Percentiles rank a stretch among this genome's conserved stretches.
phyloP scores from a whole-genome alignment of 1,140 invertebrate genomes.

The Maconellicoccus hirsutus region DNA sequence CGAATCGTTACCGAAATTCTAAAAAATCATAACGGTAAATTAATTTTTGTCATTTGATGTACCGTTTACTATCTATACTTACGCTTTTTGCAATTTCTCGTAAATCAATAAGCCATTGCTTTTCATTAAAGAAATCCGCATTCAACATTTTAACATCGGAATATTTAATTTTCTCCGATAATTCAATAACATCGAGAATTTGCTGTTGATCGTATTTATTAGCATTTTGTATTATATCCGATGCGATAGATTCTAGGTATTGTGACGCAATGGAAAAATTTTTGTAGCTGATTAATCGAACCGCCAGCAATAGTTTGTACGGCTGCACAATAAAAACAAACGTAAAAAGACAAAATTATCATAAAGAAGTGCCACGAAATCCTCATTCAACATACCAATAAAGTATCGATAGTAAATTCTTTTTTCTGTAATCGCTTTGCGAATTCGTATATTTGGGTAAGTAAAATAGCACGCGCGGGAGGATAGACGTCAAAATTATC shows the following conservation, averaged over 20 bases:
- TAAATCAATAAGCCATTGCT: slow-evolving; percentile 6
- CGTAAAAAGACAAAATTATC: slow-evolving; percentile 22
- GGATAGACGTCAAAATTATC: slow-evolving; percentile 32
- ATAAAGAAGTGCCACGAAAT: too few relatives aligned
- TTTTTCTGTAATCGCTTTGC: slow-evolving; percentile 67
- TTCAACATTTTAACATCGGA: not conserved
- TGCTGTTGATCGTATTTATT: not conserved
- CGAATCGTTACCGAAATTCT: too few relatives aligned
- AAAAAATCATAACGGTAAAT: too few relatives aligned
- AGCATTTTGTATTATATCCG: not conserved
- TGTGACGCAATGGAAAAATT: slow-evolving; percentile 47
- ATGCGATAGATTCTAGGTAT: slow-evolving; percentile 68
- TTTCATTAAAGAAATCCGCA: not conserved
- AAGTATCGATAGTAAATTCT: slow-evolving; percentile 55
- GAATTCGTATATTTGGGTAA: slow-evolving; percentile 92
- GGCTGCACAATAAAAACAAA: slow-evolving; percentile 36
- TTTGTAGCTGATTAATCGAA: slow-evolving; percentile 53
- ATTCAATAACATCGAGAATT: not conserved
- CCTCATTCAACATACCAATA: slow-evolving; percentile 42
- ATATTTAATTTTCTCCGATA: not conserved
- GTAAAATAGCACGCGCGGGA: slow-evolving; percentile 70
- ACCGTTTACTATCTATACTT: not conserved
- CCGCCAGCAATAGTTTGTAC: slow-evolving; percentile 61
- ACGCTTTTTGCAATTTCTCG: not conserved
- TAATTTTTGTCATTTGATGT: too few relatives aligned